Evolutionary conservation across 2,797 vertebrate species (phyloP), one percentile per base, ranked within the genome.

Genomic region (Basileuterus tristriatus): DNA sequence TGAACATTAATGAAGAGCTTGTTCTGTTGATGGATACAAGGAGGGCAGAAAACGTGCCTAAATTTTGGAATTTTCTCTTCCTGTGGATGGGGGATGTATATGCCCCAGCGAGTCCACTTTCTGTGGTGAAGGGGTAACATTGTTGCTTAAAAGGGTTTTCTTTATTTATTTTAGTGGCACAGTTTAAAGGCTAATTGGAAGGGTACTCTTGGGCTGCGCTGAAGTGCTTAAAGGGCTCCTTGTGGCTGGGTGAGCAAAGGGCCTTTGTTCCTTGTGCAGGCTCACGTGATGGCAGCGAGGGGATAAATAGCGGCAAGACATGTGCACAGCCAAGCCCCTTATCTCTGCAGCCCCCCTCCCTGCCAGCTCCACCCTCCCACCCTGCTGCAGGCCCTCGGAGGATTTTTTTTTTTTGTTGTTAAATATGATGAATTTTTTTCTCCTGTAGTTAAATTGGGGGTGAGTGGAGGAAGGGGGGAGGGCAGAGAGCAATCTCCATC

Each of bases 141-240:
- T 44, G 37, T 91, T 87, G 75, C 53, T 85, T 75, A 55, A 64
- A 88, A 90, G 37, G 34, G 36, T 69, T 62, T 68, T 36, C 70
- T 55, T 70, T 36, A 68, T 71, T 69, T 69, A 71, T 81, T 68
- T 87, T 59, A 12, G 65, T 90, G 79, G 90, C 71, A 30, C 76
- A n/a, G 68, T 96, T 93, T 94, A 43, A 75, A 95, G 93, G 69
- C 43, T 88, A 30, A 83, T 79, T 92, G 86, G 94, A 96, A 94
- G 77, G 78, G 71, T 78, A 32, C 44, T 97, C 80, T 24, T 30
- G 39, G 82, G 79, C 70, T 90, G 67, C 36, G 65, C 90, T 68
- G 89, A 81, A 95, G 80, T 65, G 94, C 93, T 96, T 97, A 94
- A 97, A 96, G 83, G 46, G 91, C 93, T 97, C 93, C 94, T 97